A percentile compares a stretch with the other conserved stretches of the same genome.
phyloP scores from a whole-genome alignment of 1,140 invertebrate species.

The Brachionus rotundiformis region DNA sequence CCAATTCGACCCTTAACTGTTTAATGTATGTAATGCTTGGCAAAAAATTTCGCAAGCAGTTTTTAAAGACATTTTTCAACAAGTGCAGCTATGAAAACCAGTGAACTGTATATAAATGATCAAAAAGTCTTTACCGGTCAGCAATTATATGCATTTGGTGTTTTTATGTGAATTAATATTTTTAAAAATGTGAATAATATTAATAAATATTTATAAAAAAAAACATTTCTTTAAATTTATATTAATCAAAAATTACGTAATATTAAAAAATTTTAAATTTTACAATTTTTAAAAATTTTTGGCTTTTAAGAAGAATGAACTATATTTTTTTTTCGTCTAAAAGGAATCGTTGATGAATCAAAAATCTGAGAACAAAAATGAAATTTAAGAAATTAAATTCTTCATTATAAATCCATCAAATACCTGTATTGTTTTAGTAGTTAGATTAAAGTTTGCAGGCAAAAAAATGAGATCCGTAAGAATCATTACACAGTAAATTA shows the following conservation, averaged over 20 bases:
- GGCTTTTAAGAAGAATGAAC: too few species aligned
- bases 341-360: too few species aligned
- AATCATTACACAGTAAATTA: neutral
- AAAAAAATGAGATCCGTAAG: neutral
- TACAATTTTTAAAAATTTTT: too few species aligned
- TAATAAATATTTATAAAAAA: too few species aligned
- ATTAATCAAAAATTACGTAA: neutral
- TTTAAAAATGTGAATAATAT: neutral
- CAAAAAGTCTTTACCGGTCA: neutral
- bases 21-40: slow-evolving; percentile 48
- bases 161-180: neutral
- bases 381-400: too few species aligned
- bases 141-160: neutral
- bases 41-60: slow-evolving; percentile 46
- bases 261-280: too few species aligned
- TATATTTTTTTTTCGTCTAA: too few species aligned
- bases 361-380: too few species aligned
- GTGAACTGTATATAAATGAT: neutral
- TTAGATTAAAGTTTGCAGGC: too few species aligned
- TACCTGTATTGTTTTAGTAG: too few species aligned
- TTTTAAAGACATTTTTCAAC: slow-evolving; percentile 39
- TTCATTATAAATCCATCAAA: too few species aligned
- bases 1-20: slow-evolving; percentile 49
- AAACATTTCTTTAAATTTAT: neutral
- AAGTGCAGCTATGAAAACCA: slow-evolving; percentile 4